Conservation (phyloP, 2,888 invertebrate genomes). For the Ptilodon capucinus region DNA sequence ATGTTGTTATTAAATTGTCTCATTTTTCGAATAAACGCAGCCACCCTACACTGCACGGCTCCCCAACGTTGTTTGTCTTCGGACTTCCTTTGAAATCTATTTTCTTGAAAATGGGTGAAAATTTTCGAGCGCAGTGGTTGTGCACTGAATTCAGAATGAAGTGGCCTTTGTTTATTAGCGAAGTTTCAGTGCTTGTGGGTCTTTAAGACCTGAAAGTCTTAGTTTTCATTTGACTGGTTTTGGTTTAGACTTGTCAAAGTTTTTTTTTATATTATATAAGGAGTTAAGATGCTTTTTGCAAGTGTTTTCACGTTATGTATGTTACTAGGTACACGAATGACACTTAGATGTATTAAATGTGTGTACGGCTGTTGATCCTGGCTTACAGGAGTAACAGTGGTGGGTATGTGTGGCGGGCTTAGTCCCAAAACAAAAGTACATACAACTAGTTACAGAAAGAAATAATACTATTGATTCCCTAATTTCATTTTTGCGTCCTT, state of each 20-base stretch:
- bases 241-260: not conserved
- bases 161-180: conserved; percentile 41
- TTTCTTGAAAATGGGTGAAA: conserved; percentile 59
- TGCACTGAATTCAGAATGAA: conserved; percentile 55
- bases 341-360: too few relatives aligned
- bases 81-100: conserved; percentile 46
- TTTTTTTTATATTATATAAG: too few relatives aligned
- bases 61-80: conserved; percentile 40
- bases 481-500: too few relatives aligned
- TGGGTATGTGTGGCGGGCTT: too few relatives aligned
- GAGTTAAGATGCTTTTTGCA: too few relatives aligned
- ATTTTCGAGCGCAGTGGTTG: conserved; percentile 50
- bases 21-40: not conserved
- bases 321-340: too few relatives aligned
- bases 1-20: not conserved
- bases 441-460: too few relatives aligned
- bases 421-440: too few relatives aligned
- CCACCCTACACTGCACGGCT: not conserved
- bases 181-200: conserved; percentile 29
- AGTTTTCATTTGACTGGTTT: conserved; percentile 6
- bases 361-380: too few relatives aligned
- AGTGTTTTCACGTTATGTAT: too few relatives aligned
- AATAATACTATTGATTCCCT: too few relatives aligned
- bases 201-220: conserved; percentile 23
- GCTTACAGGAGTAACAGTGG: too few relatives aligned